Evolutionary conservation across 2,113 vertebrate genomes (phyloP).

Genomic region (Sinosuthora webbiana): DNA sequence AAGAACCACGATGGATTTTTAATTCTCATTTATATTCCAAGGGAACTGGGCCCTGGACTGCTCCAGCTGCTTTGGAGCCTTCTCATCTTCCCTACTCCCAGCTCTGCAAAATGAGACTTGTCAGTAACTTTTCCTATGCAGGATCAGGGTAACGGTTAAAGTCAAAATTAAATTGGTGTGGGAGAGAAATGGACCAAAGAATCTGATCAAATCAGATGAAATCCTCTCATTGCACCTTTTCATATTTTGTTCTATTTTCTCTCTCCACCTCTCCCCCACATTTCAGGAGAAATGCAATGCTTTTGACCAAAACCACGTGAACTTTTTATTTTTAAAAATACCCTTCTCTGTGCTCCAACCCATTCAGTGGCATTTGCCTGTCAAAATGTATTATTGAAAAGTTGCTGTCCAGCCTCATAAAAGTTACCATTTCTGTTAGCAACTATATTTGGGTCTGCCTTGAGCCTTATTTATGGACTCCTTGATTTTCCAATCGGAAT

Average conservation of each 20-base stretch:
- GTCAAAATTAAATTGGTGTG: not conserved
- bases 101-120: not conserved
- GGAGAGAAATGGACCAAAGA: not conserved
- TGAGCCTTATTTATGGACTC: conserved; percentile 1
- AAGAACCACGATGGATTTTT: not conserved
- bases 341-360: not conserved
- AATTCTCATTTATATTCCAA: not conserved
- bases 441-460: not conserved
- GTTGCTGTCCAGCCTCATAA: not conserved
- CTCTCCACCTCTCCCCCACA: not conserved
- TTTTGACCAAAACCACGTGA: not conserved
- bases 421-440: not conserved
- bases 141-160: not conserved
- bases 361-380: not conserved
- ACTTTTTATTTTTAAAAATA: not conserved
- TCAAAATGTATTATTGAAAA: not conserved
- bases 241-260: not conserved
- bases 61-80: not conserved
- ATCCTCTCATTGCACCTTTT: not conserved
- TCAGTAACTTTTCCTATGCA: not conserved
- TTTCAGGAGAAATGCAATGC: not conserved
- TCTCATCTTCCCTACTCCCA: not conserved
- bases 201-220: not conserved
- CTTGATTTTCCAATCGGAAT: not conserved
- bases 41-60: not conserved